phyloP scores from a whole-genome alignment of 2,797 vertebrate species.

The Psittacula echo region DNA sequence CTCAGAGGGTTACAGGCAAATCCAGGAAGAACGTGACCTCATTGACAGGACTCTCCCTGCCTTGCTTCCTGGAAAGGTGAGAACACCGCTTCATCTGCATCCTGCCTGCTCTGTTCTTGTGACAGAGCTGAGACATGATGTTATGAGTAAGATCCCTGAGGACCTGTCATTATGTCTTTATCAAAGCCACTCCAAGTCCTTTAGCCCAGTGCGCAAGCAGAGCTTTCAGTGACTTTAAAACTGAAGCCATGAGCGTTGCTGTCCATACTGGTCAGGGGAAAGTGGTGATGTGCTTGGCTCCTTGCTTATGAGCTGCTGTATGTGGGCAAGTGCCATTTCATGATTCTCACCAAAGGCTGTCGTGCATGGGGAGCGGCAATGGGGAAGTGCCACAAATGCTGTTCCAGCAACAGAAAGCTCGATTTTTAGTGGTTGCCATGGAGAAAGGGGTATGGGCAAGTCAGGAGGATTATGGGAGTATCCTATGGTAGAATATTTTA shows the following conservation, averaged over 20 bases:
- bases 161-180: neutral
- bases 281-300: neutral
- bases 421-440: neutral
- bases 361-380: neutral
- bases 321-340: neutral
- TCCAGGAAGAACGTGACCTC: slow-evolving; percentile 84
- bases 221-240: neutral
- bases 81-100: neutral
- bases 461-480: neutral
- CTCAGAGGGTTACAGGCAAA: slow-evolving; percentile 80
- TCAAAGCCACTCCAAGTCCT: neutral
- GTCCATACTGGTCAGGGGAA: neutral
- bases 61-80: slow-evolving; percentile 83
- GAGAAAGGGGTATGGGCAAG: neutral
- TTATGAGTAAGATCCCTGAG: neutral
- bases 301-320: neutral
- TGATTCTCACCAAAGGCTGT: neutral
- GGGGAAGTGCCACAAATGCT: rapidly evolving
- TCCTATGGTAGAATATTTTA: neutral
- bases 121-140: neutral
- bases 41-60: slow-evolving; percentile 80
- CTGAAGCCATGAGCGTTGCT: neutral
- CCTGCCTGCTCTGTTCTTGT: neutral
- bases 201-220: neutral
- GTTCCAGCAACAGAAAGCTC: neutral